Base-by-base conservation (phyloP, 2,113 vertebrate species). In the Crotalus helleri region DNA sequence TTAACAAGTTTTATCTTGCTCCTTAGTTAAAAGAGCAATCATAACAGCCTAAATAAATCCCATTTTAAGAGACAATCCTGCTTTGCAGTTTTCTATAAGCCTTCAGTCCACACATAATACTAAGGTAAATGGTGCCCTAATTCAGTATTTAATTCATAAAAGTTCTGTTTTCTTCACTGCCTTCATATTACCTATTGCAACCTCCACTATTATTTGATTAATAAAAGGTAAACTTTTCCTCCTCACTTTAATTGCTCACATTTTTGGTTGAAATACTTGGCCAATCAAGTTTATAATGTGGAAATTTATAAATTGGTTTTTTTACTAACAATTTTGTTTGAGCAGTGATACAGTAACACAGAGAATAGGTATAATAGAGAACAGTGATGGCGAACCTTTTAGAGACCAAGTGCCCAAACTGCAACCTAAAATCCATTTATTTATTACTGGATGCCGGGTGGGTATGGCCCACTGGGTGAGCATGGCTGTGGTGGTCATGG, bases 311-410 rank as follows among this genome's bases (percentile, higher is more conserved):
- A 33, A 24, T 95, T 24, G 23, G 1, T 94, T 88, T 88, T 94
- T 9, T 96, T 92, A 33, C 24, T 58, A 85, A 92, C 92, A 95
- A 51, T 54, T 58, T 64, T 51, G 13, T 0, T 92, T 90, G 88
- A 96, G 93, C 88, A 58, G 24, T 86, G 91, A 54, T 21, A 39
- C 2, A 44, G 33, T 21, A 81, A 96, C 95, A 85, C 57, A 95
- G 90, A 95, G 53, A 21, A 92, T 46, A 0, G 0, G 51, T 94
- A 33, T 54, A 95, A 94, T 21, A 87, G 46, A 89, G 88, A 91
- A 93, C 46, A 46, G 46, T 46, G 4, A 46, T 46, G 46, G 46
- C 46, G 0, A 46, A 46, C 46, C 46, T 46, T 46, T 46, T 46
- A 46, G 4, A 46, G 4, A 46, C 46, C 46, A 5, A 46, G 46